These are phyloP conservation scores for Trachythela sp. DNA, from an alignment of 64 coral and sea anemone genomes.

Conservation along the genomic window DNA sequence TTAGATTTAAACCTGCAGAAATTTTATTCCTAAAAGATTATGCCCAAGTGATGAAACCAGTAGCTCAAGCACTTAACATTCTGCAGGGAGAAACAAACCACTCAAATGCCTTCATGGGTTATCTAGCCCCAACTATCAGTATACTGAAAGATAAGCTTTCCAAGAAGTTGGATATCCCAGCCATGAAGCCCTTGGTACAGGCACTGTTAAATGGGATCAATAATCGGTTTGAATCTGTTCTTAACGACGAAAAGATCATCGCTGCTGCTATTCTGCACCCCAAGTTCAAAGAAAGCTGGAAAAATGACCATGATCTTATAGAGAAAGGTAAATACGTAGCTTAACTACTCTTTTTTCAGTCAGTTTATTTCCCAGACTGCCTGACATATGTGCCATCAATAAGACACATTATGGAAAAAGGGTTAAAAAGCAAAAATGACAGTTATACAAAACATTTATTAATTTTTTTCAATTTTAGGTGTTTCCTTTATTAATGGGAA, in stretches of 20 bases:
- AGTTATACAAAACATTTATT: no score
- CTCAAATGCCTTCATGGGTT: background rate
- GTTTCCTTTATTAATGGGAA: no score
- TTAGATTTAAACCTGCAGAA: conserved; percentile 13
- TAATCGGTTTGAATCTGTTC: background rate
- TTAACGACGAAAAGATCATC: background rate
- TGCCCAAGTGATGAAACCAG: no score
- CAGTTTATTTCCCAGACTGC: no score
- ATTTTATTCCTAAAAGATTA: background rate
- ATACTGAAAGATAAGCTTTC: background rate
- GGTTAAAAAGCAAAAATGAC: no score
- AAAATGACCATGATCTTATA: background rate
- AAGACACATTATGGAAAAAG: no score
- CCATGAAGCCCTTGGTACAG: background rate
- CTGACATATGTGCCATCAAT: no score
- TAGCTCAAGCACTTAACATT: background rate
- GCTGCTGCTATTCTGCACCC: background rate
- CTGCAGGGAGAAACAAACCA: conserved; percentile 8
- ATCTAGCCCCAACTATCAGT: background rate
- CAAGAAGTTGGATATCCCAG: no score
- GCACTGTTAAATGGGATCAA: background rate
- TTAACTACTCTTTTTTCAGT: no score
- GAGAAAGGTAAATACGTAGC: no score
- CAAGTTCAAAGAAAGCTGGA: background rate
- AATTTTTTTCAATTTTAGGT: no score